Evolutionary conservation across 2,113 vertebrate genomes (phyloP).

Genomic region (Micronycteris hirsuta): DNA sequence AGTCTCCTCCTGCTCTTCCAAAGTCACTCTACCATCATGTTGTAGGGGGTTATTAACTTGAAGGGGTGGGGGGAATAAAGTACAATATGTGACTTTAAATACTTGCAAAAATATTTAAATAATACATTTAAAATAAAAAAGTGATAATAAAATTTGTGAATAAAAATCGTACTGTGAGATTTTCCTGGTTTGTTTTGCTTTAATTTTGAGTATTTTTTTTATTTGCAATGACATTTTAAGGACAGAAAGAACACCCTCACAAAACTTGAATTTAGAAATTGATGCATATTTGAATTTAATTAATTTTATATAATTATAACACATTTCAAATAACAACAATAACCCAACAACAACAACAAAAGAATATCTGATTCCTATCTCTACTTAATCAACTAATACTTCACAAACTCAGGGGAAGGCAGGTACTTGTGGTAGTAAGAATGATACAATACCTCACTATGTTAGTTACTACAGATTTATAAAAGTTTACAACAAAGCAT

Average conservation of each 20-base stretch:
- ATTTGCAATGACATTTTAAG: neutral
- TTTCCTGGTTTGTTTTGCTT: neutral
- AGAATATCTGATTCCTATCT: neutral
- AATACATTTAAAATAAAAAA: neutral
- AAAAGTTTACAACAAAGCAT: neutral
- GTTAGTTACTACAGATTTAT: neutral
- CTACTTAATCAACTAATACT: neutral
- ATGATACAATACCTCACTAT: neutral
- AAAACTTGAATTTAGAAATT: neutral
- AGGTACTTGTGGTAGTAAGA: neutral
- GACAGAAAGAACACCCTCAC: neutral
- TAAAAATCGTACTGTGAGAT: neutral
- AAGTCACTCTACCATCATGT: constrained; percentile 55
- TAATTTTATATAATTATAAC: neutral
- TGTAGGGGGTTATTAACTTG: constrained; percentile 46
- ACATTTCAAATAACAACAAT: neutral
- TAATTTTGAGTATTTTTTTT: neutral
- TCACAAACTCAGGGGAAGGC: neutral
- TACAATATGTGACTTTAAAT: neutral
- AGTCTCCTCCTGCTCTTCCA: constrained; percentile 46
- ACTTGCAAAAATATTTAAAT: neutral
- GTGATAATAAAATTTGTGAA: neutral
- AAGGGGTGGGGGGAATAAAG: neutral
- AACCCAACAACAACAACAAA: neutral
- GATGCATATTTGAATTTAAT: neutral